Base-by-base conservation (phyloP, 1,140 invertebrate species). In the Rhagoletis zephyria region DNA sequence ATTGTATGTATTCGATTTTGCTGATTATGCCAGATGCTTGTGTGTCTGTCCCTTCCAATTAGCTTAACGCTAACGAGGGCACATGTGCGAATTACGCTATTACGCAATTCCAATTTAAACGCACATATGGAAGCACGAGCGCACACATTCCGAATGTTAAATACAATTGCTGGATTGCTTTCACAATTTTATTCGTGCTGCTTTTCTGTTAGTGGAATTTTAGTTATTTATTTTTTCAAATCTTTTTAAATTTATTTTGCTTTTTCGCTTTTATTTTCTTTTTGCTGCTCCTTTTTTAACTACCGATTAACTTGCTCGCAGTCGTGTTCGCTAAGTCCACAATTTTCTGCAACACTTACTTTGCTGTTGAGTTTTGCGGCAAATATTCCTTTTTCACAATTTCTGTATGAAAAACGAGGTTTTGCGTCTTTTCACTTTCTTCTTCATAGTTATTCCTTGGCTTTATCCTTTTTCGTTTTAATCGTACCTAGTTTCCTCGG, bases 21-120 rank as follows among this genome's bases (percentile, higher is more conserved):
- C 48, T 19, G 51, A 6, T 59, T 56, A 56, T 81, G 14, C n/a
- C 40, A 9, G 67, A 14, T 40, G 45, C 40, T 74, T 74, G 42
- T 42, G 67, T 74, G 67, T 2, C 67, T 74, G 45, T 40, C 40
- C 67, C 12, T 4, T 1, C 3, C n/a, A 81, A 81, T 51, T 81
- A 81, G 74, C 74, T 81, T n/a, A 81, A 77, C 45, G 51, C 74
- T 19, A 45, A 30, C 6, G 67, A 45, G 40, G 19, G 9, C 42
- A 45, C 19, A 81, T 81, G 48, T 81, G 48, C n/a, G 48, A 81
- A 81, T 81, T 81, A 81, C 42, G 5, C 42, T 48, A 74, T 74
- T 74, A 74, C 74, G 74, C 74, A 81, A 81, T 81, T 59, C 45
- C 2, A 81, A 48, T 56, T 81, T 14, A 81, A 56, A 3, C 51